Base-by-base conservation (phyloP, 1,140 invertebrate genomes). In the Drosophila littoralis region DNA sequence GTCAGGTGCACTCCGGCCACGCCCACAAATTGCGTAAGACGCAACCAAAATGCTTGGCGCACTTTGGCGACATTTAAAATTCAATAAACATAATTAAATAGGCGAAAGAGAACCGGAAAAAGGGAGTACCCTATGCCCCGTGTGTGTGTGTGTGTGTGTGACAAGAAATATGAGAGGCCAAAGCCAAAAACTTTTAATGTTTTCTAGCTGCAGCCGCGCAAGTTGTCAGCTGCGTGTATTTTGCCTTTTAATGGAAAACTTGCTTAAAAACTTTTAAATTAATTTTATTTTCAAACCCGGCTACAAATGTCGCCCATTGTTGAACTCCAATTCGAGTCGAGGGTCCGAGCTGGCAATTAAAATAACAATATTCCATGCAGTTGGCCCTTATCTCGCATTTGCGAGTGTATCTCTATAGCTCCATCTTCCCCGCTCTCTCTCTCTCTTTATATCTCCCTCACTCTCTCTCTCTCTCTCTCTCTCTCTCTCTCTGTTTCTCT, bases 211-310 rank as follows among this genome's bases (percentile, higher is more conserved):
- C 78, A 72, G 75, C 71, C 66, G 45, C 52, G 60, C 68, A 85
- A 84, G 81, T 80, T 78, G 66, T 59, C 70, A 54, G 63, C 73
- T 55, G 59, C 66, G 68, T 68, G 61, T 59, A 58, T 79, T 75
- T 70, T 46, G n/a, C 55, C 46, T 55, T 54, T 33, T 81, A 86
- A 88, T 86, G 83, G 75, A 89, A 88, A 88, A 88, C 85, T 88
- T 89, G 80, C 78, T 88, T 83, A 52, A 77, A 88, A 85, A 89
- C 80, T 88, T 88, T 88, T 80, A 88, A 88, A 84, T 89, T 84
- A 88, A 84, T 89, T 88, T 84, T 88, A 79, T 86, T 86, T 88
- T 83, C 72, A 58, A 28, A 64, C 63, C 68, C 59, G 78, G 55
- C 55, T 58, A 57, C 71, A 68, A 74, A 60, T 68, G 65, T 74